These are phyloP conservation scores for Drosophila lowei DNA, from an alignment of 1,140 invertebrate genomes.

Conservation along the genomic window DNA sequence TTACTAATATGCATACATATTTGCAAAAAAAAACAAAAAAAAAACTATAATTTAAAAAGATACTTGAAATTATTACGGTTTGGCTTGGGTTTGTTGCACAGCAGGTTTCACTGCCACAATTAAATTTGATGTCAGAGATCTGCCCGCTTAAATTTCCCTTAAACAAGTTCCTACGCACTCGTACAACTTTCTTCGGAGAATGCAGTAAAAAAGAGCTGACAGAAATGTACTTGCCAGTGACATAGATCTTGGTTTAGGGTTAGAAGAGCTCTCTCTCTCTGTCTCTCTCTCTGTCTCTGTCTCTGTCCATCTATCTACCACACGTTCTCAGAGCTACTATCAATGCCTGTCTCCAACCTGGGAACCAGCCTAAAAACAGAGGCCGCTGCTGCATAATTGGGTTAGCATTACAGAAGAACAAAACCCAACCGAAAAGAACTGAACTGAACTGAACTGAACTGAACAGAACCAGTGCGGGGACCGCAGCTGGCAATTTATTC, in stretches of 20 bases:
- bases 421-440: neutral
- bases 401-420: constrained; percentile 32
- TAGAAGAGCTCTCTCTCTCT: too few relatives aligned
- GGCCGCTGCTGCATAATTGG: constrained; percentile 43
- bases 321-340: constrained; percentile 46
- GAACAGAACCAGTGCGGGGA: constrained; percentile 15
- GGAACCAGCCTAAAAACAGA: constrained; percentile 18
- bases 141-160: constrained; percentile 44
- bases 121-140: constrained; percentile 56
- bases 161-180: constrained; percentile 57
- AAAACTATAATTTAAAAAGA: constrained; percentile 19
- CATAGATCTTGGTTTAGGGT: constrained; percentile 24
- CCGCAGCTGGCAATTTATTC: constrained; percentile 2
- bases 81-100: neutral
- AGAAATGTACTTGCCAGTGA: constrained; percentile 25
- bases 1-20: constrained; percentile 39
- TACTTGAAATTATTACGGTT: constrained; percentile 25
- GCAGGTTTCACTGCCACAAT: constrained; percentile 63
- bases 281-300: too few relatives aligned
- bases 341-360: constrained; percentile 26
- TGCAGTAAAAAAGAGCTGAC: constrained; percentile 25
- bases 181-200: constrained; percentile 49
- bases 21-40: constrained; percentile 35
- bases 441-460: neutral
- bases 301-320: too few relatives aligned